A percentile compares a stretch with the other conserved stretches of the same genome.
Evolutionary conservation across 2,888 invertebrate genomes (phyloP).

Genomic region (Fissipunctia ypsillon): DNA sequence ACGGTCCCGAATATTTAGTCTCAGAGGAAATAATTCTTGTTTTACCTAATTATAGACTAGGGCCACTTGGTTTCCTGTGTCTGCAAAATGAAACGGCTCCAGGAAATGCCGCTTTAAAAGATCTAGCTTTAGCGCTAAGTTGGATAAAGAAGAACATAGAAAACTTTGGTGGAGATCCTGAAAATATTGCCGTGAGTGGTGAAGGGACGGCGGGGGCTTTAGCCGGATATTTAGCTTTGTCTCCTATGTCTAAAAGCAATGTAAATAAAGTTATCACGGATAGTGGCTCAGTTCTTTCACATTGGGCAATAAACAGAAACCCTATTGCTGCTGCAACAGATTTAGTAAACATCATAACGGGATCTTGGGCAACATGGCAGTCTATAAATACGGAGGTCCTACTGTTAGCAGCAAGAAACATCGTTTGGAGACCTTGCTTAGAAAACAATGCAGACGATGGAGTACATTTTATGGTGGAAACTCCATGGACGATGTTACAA

Average conservation of each 20-base stretch:
- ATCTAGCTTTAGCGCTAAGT: constrained; percentile 80
- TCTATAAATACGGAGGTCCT: constrained; percentile 65
- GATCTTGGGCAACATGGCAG: constrained; percentile 55
- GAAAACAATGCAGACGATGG: constrained; percentile 63
- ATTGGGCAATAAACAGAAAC: constrained; percentile 81
- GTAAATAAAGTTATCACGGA: constrained; percentile 82
- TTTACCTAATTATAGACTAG: constrained; percentile 84
- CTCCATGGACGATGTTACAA: constrained; percentile 77
- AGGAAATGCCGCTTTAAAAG: constrained; percentile 86
- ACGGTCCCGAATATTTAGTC: constrained; percentile 82
- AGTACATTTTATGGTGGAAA: constrained; percentile 73
- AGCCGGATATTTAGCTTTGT: constrained; percentile 80
- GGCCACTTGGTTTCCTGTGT: constrained; percentile 85
- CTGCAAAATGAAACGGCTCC: constrained; percentile 77
- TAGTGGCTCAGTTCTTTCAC: constrained; percentile 81
- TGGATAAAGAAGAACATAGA: constrained; percentile 81
- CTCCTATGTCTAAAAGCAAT: constrained; percentile 73
- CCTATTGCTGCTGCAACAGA: constrained; percentile 72
- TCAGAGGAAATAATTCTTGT: constrained; percentile 78
- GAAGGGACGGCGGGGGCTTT: constrained; percentile 80
- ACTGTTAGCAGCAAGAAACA: constrained; percentile 67
- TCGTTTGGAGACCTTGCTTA: constrained; percentile 78
- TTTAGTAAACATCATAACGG: constrained; percentile 79
- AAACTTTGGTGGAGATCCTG: constrained; percentile 81
- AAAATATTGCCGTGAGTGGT: constrained; percentile 82